phyloP scores from a whole-genome alignment of 1,140 invertebrate genomes.

The Nylanderia fulva region DNA sequence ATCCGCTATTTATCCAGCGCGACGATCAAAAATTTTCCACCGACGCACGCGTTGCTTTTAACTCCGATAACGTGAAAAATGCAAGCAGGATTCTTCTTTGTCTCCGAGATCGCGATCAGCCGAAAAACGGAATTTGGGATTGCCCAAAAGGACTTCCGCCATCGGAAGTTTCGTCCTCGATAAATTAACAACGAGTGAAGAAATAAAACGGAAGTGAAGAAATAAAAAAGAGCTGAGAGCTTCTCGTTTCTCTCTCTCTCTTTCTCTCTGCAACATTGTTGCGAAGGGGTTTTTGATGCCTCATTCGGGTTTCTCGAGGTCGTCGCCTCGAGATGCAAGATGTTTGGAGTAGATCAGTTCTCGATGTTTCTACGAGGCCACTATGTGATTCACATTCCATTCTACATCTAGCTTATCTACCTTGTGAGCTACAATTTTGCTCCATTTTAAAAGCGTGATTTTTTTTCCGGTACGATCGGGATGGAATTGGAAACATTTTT shows the following conservation, averaged over 20 bases:
- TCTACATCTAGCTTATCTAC: background rate
- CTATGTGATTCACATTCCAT: background rate
- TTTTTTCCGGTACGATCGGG: background rate
- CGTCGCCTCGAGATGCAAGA: background rate
- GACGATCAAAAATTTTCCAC: background rate
- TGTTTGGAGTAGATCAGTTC: background rate
- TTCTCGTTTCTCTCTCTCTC: background rate
- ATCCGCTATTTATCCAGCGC: background rate
- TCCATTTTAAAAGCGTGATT: background rate
- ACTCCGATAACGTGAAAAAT: background rate
- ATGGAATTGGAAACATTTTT: background rate
- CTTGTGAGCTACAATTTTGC: background rate
- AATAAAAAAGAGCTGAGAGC: background rate
- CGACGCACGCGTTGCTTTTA: background rate
- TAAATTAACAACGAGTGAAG: too few relatives aligned
- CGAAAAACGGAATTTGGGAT: too few relatives aligned
- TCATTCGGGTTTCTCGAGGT: background rate
- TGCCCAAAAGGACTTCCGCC: too few relatives aligned
- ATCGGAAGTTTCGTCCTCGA: background rate
- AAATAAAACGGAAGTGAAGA: too few relatives aligned
- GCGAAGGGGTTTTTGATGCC: background rate
- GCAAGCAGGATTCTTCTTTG: too few relatives aligned
- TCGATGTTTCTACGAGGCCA: background rate
- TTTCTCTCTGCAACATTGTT: background rate
- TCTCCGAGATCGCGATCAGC: too few relatives aligned